Evolutionary conservation across 1,140 invertebrate species (phyloP), one percentile per base, ranked within the genome.

Genomic region (Spodoptera litura): DNA sequence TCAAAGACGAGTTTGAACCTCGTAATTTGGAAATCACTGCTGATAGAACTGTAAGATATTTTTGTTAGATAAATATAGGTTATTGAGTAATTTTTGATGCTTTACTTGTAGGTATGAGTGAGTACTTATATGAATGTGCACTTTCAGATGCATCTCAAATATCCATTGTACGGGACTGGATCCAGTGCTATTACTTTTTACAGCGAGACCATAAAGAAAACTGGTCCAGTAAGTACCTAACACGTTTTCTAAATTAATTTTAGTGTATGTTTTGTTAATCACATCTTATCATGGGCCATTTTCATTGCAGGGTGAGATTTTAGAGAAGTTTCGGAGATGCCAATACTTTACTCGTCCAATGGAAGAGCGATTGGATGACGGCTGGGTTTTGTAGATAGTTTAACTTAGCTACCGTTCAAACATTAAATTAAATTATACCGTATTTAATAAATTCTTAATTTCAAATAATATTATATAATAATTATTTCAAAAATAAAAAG

Each of bases 141-240:
- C 75, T 90, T 83, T 55, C 81, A 93, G 92, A 91, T 92, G 89
- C 92, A 94, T 82, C 75, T 93, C 1, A 94, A 93, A 81, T 93
- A 93, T 85, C 94, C 94, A 4, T 81, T 95, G 12, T 94, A 95
- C 64, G 94, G 94, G 13, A 94, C 92, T 5, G 94, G 93, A 51
- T 94, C 94, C 3, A 94, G 92, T 64, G 91, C 93, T 0, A 83
- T 93, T n/a, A 95, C 94, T 8, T 92, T 86, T 78, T 95, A 95
- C 72, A 94, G 92, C 59, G 89, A 94, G 72, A 89, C 72, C 6
- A 88, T 90, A 13, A 86, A 88, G 78, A 94, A 93, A 74, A 91
- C 87, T 27, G 93, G 92, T 4, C 91, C 91, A 11, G 93, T 93
- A 83, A 88, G 91, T 93, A 35, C n/a, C n/a, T n/a, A n/a, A n/a